These are phyloP conservation scores for Mythimna albipuncta DNA, from an alignment of 2,888 invertebrate species.

Conservation along the genomic window DNA sequence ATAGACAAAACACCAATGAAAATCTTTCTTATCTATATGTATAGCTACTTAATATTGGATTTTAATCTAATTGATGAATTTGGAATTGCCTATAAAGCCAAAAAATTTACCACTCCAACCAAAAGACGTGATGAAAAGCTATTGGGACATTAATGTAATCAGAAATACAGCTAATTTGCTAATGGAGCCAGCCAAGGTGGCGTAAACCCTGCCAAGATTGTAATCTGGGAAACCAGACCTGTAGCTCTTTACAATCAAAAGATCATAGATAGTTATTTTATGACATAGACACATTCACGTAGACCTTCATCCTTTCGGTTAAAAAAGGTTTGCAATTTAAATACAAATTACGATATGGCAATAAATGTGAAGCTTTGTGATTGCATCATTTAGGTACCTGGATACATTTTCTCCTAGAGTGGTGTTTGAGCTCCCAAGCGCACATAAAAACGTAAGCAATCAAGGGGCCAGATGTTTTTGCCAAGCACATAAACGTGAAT, in stretches of 20 bases:
- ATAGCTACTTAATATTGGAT: slow-evolving; percentile 2
- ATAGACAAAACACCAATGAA: slow-evolving; percentile 47
- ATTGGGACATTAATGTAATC: slow-evolving; percentile 74
- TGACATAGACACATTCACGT: neutral
- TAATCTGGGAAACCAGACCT: slow-evolving; percentile 71
- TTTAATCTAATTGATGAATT: slow-evolving; percentile 42
- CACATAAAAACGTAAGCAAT: slow-evolving; percentile 88
- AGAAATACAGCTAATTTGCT: slow-evolving; percentile 80
- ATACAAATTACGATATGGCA: slow-evolving; percentile 75
- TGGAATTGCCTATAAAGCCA: slow-evolving; percentile 25
- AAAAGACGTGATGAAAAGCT: slow-evolving; percentile 56
- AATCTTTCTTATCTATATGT: slow-evolving; percentile 3
- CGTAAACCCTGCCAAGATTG: slow-evolving; percentile 75
- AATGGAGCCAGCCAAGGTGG: slow-evolving; percentile 79
- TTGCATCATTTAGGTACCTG: slow-evolving; percentile 82
- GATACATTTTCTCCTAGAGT: slow-evolving; percentile 70
- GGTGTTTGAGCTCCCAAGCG: slow-evolving; percentile 81
- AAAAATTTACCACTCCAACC: slow-evolving; percentile 37
- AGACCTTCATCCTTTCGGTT: neutral
- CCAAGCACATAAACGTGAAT: slow-evolving; percentile 84
- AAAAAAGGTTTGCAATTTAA: slow-evolving; percentile 61
- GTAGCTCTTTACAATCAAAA: slow-evolving; percentile 42
- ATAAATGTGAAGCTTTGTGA: slow-evolving; percentile 78
- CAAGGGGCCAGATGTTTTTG: slow-evolving; percentile 87
- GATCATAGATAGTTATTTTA: slow-evolving; percentile 39